Base-by-base conservation (phyloP, 2,888 invertebrate genomes). In the Sturmia bella region DNA sequence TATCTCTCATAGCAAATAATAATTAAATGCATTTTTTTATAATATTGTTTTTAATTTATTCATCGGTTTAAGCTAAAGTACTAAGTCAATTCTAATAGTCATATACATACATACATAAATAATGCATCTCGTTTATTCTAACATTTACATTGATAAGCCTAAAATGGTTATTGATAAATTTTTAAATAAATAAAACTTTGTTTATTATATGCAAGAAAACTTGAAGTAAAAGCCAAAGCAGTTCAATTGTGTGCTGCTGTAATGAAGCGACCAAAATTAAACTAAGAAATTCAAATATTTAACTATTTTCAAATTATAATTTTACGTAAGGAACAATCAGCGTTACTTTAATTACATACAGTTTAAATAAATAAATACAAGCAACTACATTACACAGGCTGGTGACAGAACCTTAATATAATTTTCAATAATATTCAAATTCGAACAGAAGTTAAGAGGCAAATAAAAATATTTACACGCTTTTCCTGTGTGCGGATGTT, bases 281-380 rank as follows among this genome's bases (percentile, higher is more conserved):
- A 6, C 7, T 32, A 9, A 6, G 1, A 32, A 32, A 1, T 6
- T 32, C 9, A 32, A 32, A 32, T 32, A 32, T 32, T 32, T 32
- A 32, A 52, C 48, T 59, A 45, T 21, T 17, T 45, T 54, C 69
- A 17, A 13, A 39, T 13, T 66, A 41, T 48, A 43, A 72, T 64
- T 69, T 66, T 66, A 73, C 72, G 45, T 73, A 66, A 79, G 78
- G 72, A 79, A 79, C 78, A 45, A 66, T 61, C 24, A 45, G 48
- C 39, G 43, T 48, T 64, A 64, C 48, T 50, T 50, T 37, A 59
- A 43, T 73, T 6, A 6, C 6, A 27, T 27, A 6, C 32, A n/a
- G 32, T 19, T 74, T 75, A 66, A 12, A 56, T 9, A 2, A 45
- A 63, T 13, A 57, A 37, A 77, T 52, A 15, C 3, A 43, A 74